A percentile compares a stretch with the other conserved stretches of the same genome.
Evolutionary conservation across 2,888 invertebrate species (phyloP).

Genomic region (Tipula confusa): DNA sequence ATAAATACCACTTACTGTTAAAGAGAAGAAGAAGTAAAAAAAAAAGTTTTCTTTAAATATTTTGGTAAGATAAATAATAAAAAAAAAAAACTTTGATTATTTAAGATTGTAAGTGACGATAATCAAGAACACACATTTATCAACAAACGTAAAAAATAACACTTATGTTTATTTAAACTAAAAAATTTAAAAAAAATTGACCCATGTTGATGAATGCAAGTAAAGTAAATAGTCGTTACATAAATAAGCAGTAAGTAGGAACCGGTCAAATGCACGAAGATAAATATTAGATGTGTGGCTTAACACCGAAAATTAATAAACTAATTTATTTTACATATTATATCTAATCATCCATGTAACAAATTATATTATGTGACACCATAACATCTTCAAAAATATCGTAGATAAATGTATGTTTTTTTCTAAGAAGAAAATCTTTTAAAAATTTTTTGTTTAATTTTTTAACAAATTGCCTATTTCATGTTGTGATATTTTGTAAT

Average conservation of each 20-base stretch:
- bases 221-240: neutral
- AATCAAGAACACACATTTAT: slow-evolving; percentile 3
- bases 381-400: neutral
- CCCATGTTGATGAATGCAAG: neutral
- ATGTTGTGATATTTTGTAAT: slow-evolving; percentile 8
- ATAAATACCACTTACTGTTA: slow-evolving; percentile 17
- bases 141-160: neutral
- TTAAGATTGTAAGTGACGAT: slow-evolving; percentile 15
- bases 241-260: neutral
- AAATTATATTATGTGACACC: slow-evolving; percentile 15
- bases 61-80: slow-evolving; percentile 12
- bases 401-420: neutral
- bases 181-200: neutral
- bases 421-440: neutral
- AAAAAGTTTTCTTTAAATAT: neutral
- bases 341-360: slow-evolving; percentile 21
- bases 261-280: neutral
- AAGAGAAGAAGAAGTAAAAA: neutral
- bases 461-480: slow-evolving; percentile 13
- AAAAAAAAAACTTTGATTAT: neutral
- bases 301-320: neutral
- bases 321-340: neutral
- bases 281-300: neutral
- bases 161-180: neutral
- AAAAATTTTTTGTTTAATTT: neutral